Evolutionary conservation across 2,113 vertebrate genomes (phyloP).

Genomic region (Camarhynchus parvulus): DNA sequence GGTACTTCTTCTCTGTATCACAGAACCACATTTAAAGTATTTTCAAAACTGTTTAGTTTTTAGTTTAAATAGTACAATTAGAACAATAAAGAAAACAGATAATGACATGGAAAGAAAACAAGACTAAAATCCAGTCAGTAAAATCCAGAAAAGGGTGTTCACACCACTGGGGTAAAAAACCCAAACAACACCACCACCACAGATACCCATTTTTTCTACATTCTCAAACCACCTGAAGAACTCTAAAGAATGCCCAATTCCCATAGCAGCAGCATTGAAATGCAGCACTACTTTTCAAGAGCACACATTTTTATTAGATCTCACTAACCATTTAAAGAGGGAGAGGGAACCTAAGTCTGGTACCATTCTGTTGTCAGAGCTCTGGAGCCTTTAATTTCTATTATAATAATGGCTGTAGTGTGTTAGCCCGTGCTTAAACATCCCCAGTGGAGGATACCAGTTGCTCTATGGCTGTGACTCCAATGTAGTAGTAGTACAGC

Average conservation of each 20-base stretch:
- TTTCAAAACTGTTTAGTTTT: neutral
- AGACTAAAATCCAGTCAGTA: neutral
- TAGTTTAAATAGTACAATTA: slow-evolving; percentile 10
- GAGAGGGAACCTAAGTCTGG: neutral
- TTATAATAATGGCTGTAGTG: neutral
- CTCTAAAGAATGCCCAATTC: neutral
- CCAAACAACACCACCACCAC: neutral
- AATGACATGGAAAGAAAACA: neutral
- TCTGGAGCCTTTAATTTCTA: slow-evolving; percentile 4
- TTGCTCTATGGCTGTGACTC: neutral
- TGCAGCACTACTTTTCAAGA: neutral
- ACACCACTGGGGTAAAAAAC: neutral
- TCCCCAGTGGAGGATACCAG: neutral
- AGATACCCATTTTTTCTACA: neutral
- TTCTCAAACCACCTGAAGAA: neutral
- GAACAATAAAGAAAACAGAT: neutral
- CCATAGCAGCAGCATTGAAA: neutral
- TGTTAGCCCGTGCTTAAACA: neutral
- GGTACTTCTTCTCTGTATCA: neutral
- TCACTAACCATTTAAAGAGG: neutral
- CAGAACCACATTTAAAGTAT: neutral
- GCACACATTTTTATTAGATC: neutral
- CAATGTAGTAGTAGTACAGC: neutral
- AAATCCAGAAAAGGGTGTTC: neutral
- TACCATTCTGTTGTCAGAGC: neutral